These are phyloP conservation scores for Charaxes varanes DNA, from an alignment of 1,140 invertebrate species.

Conservation along the genomic window DNA sequence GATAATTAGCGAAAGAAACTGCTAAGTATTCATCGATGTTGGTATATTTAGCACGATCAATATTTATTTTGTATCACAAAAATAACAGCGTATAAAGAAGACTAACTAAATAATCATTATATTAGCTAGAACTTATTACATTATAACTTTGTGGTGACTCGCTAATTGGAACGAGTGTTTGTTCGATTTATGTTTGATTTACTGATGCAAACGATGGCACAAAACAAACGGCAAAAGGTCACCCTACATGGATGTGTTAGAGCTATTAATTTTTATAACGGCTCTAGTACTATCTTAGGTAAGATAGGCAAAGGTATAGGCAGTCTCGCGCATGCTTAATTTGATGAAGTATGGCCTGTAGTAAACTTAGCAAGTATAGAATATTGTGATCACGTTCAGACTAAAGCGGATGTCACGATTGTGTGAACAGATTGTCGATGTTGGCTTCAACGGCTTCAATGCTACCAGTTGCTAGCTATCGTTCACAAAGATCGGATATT, in stretches of 20 bases:
- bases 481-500: conserved; percentile 38
- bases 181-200: too few relatives aligned
- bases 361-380: conserved; percentile 27
- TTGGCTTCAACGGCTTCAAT: conserved; percentile 25
- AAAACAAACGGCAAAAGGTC: background rate
- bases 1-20: too few relatives aligned
- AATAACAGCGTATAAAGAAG: too few relatives aligned
- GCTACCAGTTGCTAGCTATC: conserved; percentile 39
- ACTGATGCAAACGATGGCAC: too few relatives aligned
- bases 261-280: conserved; percentile 46
- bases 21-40: too few relatives aligned
- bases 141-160: too few relatives aligned
- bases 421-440: conserved; percentile 53
- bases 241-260: conserved; percentile 4
- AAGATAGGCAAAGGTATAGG: conserved; percentile 38
- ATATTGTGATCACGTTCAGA: conserved; percentile 53
- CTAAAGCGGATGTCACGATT: conserved; percentile 52
- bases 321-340: conserved; percentile 36
- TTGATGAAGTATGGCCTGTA: conserved; percentile 25
- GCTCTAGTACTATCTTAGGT: conserved; percentile 33
- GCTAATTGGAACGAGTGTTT: too few relatives aligned
- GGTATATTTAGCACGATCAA: too few relatives aligned
- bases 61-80: too few relatives aligned
- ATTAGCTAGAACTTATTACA: too few relatives aligned
- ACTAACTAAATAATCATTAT: too few relatives aligned